Percentiles rank a stretch among this genome's conserved stretches.
Conservation (phyloP, 2,113 vertebrate species). For the Sylvilagus bachmani region DNA sequence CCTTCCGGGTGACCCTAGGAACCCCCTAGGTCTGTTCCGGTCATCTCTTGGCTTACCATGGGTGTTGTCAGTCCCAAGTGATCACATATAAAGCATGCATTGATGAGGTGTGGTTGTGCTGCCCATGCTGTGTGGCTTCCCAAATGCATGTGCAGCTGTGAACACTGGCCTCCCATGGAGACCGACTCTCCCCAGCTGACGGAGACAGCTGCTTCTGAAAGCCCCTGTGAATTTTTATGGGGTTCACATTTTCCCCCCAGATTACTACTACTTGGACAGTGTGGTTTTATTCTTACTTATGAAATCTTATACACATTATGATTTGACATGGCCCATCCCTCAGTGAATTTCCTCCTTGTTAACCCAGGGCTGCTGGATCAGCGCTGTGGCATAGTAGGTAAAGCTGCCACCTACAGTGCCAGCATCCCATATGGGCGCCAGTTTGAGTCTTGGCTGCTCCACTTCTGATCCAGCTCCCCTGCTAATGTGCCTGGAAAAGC, state of each 20-base stretch:
- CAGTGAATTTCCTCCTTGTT: not conserved
- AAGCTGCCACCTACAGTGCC: no score
- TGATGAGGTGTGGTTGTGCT: not conserved
- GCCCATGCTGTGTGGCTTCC: not conserved
- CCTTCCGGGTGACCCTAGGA: not conserved
- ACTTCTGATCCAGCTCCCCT: no score
- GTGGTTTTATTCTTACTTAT: constrained; percentile 24
- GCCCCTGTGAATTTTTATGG: not conserved
- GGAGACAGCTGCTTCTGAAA: not conserved
- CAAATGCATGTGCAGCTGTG: no score
- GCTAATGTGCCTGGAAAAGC: no score
- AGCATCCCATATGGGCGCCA: no score
- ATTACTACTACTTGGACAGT: not conserved
- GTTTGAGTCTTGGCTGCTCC: no score
- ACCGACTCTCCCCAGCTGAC: not conserved
- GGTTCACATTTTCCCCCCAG: not conserved
- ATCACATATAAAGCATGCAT: not conserved
- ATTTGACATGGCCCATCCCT: not conserved
- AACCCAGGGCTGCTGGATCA: not conserved
- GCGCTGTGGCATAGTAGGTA: no score
- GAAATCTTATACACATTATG: constrained; percentile 29
- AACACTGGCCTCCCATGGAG: not conserved
- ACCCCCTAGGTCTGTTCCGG: not conserved
- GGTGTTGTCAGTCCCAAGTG: not conserved
- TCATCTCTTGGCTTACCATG: not conserved